Percentiles rank a stretch among this genome's conserved stretches.
Evolutionary conservation across 2,888 invertebrate genomes (phyloP).

Genomic region (Drosophila conformis): DNA sequence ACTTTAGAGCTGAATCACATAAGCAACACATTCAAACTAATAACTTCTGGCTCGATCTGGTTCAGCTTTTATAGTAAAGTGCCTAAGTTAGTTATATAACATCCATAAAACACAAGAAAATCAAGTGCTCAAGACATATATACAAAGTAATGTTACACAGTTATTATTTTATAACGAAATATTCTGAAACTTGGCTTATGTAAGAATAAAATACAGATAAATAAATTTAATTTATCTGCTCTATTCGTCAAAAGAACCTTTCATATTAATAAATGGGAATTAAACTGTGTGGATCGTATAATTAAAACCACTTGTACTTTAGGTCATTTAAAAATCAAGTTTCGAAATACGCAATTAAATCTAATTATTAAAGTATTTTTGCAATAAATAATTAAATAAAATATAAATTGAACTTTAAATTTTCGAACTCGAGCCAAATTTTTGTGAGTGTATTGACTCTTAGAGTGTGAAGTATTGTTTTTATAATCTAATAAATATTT

Average conservation of each 20-base stretch:
- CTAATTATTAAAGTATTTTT: not conserved
- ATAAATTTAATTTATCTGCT: not conserved
- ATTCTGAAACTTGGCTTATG: not conserved
- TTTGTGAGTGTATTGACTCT: not conserved
- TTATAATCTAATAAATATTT: no score
- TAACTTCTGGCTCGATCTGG: conserved; percentile 16
- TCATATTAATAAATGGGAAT: not conserved
- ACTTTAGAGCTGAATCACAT: conserved; percentile 3
- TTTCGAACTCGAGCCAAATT: not conserved
- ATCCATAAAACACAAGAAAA: conserved; percentile 11
- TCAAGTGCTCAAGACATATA: conserved; percentile 12
- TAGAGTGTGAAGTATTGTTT: not conserved
- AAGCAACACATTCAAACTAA: conserved; percentile 17
- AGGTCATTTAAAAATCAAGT: not conserved
- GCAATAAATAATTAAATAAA: not conserved
- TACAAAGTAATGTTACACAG: no score
- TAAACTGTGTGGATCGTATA: not conserved
- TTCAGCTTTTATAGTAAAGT: conserved; percentile 46
- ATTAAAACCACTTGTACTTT: not conserved
- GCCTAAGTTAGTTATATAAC: not conserved
- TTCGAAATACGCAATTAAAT: not conserved
- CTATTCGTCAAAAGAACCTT: not conserved
- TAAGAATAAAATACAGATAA: not conserved
- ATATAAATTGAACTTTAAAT: not conserved
- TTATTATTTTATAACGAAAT: not conserved